Evolutionary conservation across 2,113 vertebrate species (phyloP).

Genomic region (Nycticorax nycticorax): DNA sequence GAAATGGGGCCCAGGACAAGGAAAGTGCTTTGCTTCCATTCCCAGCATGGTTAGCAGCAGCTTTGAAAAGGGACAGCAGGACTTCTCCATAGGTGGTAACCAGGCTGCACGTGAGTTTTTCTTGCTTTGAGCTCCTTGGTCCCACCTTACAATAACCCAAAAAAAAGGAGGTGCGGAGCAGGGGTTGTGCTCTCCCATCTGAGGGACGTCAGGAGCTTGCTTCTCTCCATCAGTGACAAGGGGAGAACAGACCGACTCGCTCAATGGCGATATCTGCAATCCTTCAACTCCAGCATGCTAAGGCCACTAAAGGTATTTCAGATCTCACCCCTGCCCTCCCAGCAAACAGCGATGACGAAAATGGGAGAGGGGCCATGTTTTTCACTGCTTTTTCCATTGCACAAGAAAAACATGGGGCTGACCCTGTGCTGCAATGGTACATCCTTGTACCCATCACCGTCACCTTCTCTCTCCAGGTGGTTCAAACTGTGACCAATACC

Average conservation of each 20-base stretch:
- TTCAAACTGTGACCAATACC: neutral
- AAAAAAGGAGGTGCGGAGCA: neutral
- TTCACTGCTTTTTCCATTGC: neutral
- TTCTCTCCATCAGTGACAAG: neutral
- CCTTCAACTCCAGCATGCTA: neutral
- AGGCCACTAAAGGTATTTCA: neutral
- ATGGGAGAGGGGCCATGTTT: neutral
- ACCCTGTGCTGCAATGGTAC: neutral
- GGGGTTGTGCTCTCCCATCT: neutral
- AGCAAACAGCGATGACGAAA: neutral
- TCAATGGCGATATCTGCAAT: accelerated
- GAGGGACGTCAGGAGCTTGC: neutral
- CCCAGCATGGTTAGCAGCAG: neutral
- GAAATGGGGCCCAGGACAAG: neutral
- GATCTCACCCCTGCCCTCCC: neutral
- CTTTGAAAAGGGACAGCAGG: neutral
- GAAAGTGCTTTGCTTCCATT: neutral
- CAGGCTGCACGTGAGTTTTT: neutral
- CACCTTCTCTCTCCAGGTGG: neutral
- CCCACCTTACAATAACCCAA: neutral
- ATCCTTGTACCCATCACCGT: too few relatives aligned
- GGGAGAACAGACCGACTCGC: neutral
- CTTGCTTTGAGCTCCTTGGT: neutral
- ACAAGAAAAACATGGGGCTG: neutral
- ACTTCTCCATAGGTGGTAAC: neutral